Percentiles rank a stretch among this genome's conserved stretches.
Evolutionary conservation across 2,888 invertebrate genomes (phyloP).

Genomic region (Tubulanus polymorphus): DNA sequence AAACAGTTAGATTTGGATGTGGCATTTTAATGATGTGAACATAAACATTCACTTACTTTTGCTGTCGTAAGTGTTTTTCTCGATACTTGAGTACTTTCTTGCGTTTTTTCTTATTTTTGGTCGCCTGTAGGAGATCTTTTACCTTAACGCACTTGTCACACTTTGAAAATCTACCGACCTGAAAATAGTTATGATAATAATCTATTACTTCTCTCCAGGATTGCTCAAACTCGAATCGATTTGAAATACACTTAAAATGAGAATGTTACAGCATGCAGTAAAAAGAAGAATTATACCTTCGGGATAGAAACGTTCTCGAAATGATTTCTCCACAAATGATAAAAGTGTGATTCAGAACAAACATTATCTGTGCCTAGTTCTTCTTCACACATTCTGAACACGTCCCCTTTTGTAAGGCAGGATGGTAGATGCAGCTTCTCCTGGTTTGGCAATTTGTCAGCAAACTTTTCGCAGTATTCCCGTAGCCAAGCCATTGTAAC

Average conservation of each 20-base stretch:
- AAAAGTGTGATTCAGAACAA: not conserved
- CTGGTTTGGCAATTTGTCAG: not conserved
- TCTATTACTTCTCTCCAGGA: too few relatives aligned
- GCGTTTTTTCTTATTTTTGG: not conserved
- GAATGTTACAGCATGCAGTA: too few relatives aligned
- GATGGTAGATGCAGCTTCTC: not conserved
- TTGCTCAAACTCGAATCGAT: too few relatives aligned
- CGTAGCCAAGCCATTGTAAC: not conserved
- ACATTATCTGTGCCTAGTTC: not conserved
- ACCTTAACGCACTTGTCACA: not conserved
- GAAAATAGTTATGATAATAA: too few relatives aligned
- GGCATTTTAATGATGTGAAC: too few relatives aligned
- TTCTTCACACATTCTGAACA: not conserved
- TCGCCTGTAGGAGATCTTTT: not conserved
- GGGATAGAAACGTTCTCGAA: not conserved
- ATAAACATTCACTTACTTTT: not conserved
- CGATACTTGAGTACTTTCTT: not conserved
- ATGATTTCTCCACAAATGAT: not conserved
- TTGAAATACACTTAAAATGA: too few relatives aligned
- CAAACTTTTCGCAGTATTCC: not conserved
- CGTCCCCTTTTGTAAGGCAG: not conserved
- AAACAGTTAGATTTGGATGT: too few relatives aligned
- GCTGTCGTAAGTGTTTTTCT: not conserved
- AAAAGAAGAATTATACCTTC: too few relatives aligned
- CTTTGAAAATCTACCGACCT: not conserved